Evolutionary conservation across 2,113 vertebrate species (phyloP), one percentile per base, ranked within the genome.

Genomic region (Numida meleagris): DNA sequence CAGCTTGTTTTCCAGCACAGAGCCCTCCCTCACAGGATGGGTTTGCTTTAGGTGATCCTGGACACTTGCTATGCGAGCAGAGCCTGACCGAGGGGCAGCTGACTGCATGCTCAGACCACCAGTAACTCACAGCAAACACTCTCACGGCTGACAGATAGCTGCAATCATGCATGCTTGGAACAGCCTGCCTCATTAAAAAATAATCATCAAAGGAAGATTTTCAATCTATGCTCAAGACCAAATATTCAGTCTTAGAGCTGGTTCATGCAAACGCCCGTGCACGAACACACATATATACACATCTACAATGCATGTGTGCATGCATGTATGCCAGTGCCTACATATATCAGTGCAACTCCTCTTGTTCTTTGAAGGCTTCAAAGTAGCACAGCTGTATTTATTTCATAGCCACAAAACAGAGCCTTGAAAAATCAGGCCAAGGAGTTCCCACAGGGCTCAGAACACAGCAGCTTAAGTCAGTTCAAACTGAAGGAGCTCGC

Each of bases 301-400:
- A 24, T 23, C 72, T n/a, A 21, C 1, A 42, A 66, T 21, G 50
- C 36, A 33, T 2, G 19, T 23, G 31, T 42, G 43, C 46, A 21
- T 5, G 66, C 2, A 27, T 1, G 20, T 1, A 6, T 8, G 71
- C 34, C 68, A 38, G 4, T 7, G 4, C 33, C 78, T 55, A 42
- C 73, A 9, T 59, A 33, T 6, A 2, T 23, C 79, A 88, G 2
- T 5, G 51, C 65, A 74, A 65, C 71, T 86, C 84, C 81, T 67
- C 20, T 3, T 16, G 15, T 4, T 51, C 87, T 93, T 25, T 89
- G 81, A 48, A 85, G 71, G 31, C 17, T 16, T 94, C 59, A 50
- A 88, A 43, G 86, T 61, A 95, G 88, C 85, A 91, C 82, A 91
- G 89, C 61, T 94, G 91, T n/a, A 94, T 88, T 91, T 88, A 88